A percentile compares a stretch with the other conserved stretches of the same genome.
These are phyloP conservation scores for Tenualosa ilisha DNA, from an alignment of 2,797 vertebrate genomes.

Conservation along the genomic window DNA sequence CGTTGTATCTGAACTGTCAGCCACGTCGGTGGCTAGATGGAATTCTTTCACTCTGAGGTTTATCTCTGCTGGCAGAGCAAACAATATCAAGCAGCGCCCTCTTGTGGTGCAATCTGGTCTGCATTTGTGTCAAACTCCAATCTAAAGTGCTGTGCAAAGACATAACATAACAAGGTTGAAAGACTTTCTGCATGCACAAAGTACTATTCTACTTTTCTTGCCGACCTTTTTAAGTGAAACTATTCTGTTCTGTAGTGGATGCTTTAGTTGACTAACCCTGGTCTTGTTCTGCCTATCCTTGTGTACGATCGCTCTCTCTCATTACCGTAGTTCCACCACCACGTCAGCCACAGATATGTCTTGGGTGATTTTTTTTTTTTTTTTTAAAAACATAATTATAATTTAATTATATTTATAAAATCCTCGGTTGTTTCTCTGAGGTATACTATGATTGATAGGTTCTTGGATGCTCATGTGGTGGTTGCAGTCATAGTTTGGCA, in stretches of 20 bases:
- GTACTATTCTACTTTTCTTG: neutral
- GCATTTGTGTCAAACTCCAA: neutral
- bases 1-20: neutral
- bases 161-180: neutral
- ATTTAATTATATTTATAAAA: neutral
- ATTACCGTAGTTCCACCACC: neutral
- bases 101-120: neutral
- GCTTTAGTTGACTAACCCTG: neutral
- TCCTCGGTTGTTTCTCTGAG: neutral
- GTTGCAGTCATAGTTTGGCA: conserved; percentile 8
- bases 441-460: neutral
- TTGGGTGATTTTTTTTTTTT: neutral
- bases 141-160: neutral
- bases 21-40: neutral
- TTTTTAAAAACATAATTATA: neutral
- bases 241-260: neutral
- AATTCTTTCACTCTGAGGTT: conserved; percentile 9
- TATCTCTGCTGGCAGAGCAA: neutral
- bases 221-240: neutral
- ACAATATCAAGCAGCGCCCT: neutral
- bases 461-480: conserved; percentile 14
- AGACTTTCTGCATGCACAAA: neutral
- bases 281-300: neutral
- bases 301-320: neutral
- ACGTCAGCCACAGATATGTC: conserved; percentile 16